These are phyloP conservation scores for Periophthalmus modestus DNA, from an alignment of 2,113 vertebrate species.

Conservation along the genomic window DNA sequence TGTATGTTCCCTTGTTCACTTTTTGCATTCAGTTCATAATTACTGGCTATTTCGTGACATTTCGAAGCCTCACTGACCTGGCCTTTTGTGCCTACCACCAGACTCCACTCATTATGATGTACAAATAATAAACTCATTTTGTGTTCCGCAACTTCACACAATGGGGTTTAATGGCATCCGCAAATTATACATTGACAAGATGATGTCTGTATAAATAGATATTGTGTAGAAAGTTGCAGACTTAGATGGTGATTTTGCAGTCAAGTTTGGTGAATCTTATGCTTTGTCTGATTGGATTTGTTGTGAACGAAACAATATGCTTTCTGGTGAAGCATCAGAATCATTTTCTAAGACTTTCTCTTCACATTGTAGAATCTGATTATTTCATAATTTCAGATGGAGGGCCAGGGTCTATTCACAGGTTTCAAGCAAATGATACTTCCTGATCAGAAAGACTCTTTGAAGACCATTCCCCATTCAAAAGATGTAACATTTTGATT, in stretches of 20 bases:
- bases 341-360: too few relatives aligned
- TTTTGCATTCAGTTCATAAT: conserved; percentile 8
- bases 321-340: too few relatives aligned
- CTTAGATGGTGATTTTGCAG: not conserved
- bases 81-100: conserved; percentile 1
- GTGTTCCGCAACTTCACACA: not conserved
- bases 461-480: too few relatives aligned
- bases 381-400: too few relatives aligned
- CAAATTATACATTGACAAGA: not conserved
- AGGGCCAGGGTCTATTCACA: too few relatives aligned
- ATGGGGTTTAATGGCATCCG: conserved; percentile 1
- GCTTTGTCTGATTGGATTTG: not conserved
- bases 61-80: conserved; percentile 3
- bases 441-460: too few relatives aligned
- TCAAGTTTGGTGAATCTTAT: not conserved
- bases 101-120: conserved; percentile 1
- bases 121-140: conserved; percentile 11
- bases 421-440: too few relatives aligned
- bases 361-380: too few relatives aligned
- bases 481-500: too few relatives aligned
- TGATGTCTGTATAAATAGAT: not conserved
- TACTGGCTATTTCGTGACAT: conserved; percentile 6
- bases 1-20: not conserved
- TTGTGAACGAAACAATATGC: too few relatives aligned
- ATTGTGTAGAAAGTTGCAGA: not conserved